Conservation (phyloP, 2,113 vertebrate genomes). For the Meleagris gallopavo region DNA sequence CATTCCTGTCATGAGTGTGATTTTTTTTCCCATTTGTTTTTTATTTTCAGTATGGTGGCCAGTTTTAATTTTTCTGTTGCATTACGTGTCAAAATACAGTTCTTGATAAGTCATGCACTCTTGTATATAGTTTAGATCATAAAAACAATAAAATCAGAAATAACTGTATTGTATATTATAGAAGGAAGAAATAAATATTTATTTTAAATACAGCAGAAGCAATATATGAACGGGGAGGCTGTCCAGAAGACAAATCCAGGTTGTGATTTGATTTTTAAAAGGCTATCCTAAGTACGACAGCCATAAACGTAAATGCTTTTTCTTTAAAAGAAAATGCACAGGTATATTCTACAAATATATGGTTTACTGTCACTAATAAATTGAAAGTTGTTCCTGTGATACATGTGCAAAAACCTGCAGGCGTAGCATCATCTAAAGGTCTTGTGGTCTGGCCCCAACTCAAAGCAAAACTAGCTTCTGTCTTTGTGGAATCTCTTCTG, state of each 20-base stretch:
- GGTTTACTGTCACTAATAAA: not conserved
- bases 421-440: not conserved
- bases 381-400: not conserved
- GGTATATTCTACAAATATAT: not conserved
- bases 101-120: not conserved
- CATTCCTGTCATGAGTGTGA: not conserved
- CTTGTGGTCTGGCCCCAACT: not conserved
- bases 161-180: not conserved
- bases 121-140: not conserved
- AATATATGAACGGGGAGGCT: not conserved
- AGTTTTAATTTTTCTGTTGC: not conserved
- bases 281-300: not conserved
- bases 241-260: not conserved
- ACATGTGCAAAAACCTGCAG: not conserved
- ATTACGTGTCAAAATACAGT: not conserved
- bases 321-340: not conserved
- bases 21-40: not conserved
- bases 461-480: not conserved
- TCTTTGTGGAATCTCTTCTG: not conserved
- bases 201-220: not conserved
- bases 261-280: not conserved
- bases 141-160: not conserved
- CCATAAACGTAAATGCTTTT: not conserved
- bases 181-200: not conserved
- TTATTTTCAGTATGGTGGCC: not conserved